Evolutionary conservation across 2,113 vertebrate species (phyloP), one percentile per base, ranked within the genome.

Genomic region (Lamprotornis superbus): DNA sequence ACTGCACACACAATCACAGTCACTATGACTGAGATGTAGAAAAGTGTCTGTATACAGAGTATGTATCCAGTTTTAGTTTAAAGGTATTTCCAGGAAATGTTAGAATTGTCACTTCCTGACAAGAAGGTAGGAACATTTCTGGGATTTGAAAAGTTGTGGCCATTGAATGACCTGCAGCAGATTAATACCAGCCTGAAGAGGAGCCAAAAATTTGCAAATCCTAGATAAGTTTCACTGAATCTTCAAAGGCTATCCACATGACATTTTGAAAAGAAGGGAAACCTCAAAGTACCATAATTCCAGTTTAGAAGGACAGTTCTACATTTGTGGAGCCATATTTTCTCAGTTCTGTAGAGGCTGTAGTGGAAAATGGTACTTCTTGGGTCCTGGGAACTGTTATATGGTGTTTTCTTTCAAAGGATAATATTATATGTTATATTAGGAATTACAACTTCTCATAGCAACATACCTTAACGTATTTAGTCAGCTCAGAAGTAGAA

Each of bases 351-450:
- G 9, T 46, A 33, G n/a, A n/a, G 6, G 5, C 3, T 86, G 19
- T 20, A 75, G 9, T 18, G 13, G 10, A 28, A 87, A 75, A 74
- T 9, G 12, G 2, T 33, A 24, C 12, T 27, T 90, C 5, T 17
- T 46, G 12, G 9, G 4, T 67, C 39, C 11, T 53, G 19, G 30
- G 5, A 60, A 39, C 8, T 33, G 11, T 50, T 80, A 23, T 2
- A 4, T 23, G 22, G 12, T 42, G 16, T 3, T 1, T 1, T 0
- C 23, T 80, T 46, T 3, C 12, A 28, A 47, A 60, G 25, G 4
- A 35, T 60, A 24, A 16, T 44, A 31, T 3, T 22, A 12, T 37
- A 60, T 42, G 15, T 19, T 30, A 44, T 2, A 23, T 24, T 68
- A 17, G 14, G 52, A 87, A 47, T 11, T 15, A 15, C 67, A 70